Conservation (phyloP, 1,140 invertebrate species). For the Drosophila jambulina region DNA sequence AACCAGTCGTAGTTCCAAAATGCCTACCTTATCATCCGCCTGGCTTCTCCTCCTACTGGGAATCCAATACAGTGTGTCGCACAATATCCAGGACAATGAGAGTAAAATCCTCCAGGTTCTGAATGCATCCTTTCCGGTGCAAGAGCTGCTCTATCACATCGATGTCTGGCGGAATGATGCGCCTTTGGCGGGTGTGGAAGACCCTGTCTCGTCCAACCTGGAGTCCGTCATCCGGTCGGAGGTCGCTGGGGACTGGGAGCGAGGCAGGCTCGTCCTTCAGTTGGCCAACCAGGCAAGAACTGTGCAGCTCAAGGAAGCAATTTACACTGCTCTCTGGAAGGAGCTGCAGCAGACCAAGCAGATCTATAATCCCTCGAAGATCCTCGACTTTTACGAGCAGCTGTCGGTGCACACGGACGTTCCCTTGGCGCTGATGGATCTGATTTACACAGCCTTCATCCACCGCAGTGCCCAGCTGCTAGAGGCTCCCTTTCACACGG, state of each 20-base stretch:
- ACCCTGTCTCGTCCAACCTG: conserved; percentile 5
- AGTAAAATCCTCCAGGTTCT: conserved; percentile 39
- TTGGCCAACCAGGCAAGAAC: conserved; percentile 47
- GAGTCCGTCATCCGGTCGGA: conserved; percentile 63
- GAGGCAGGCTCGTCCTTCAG: conserved; percentile 34
- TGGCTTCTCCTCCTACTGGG: conserved; percentile 23
- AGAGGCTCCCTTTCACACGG: conserved; percentile 61
- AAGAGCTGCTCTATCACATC: conserved; percentile 58
- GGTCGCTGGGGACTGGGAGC: conserved; percentile 62
- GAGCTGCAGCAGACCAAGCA: conserved; percentile 67
- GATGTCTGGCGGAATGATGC: conserved; percentile 37
- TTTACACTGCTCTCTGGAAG: conserved; percentile 65
- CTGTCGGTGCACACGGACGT: conserved; percentile 35
- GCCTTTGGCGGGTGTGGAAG: not conserved
- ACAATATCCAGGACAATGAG: conserved; percentile 1
- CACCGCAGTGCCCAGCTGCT: conserved; percentile 58
- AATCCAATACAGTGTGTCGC: not conserved
- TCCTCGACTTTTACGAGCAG: conserved; percentile 55
- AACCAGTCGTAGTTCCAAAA: conserved; percentile 8
- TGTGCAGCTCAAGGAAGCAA: conserved; percentile 56
- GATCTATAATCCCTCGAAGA: conserved; percentile 53
- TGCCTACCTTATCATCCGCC: conserved; percentile 9
- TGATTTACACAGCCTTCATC: conserved; percentile 40
- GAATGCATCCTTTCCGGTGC: conserved; percentile 28
- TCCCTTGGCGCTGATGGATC: conserved; percentile 21